Evolutionary conservation across 2,113 vertebrate species (phyloP).

Genomic region (Spea multiplicata): DNA sequence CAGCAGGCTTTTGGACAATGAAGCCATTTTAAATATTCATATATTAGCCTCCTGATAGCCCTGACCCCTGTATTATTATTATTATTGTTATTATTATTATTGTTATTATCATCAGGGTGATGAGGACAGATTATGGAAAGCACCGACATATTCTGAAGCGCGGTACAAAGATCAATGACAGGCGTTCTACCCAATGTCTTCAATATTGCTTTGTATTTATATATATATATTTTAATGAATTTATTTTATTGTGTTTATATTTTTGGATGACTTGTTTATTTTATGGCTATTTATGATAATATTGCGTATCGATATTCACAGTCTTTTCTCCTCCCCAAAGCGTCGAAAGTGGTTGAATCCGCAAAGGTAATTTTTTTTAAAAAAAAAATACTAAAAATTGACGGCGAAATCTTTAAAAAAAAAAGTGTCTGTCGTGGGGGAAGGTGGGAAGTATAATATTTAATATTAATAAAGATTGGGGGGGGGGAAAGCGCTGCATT

Average conservation of each 20-base stretch:
- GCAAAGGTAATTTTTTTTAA: no score
- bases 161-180: neutral
- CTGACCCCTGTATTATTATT: neutral
- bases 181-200: no score
- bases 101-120: neutral
- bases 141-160: neutral
- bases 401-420: no score
- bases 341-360: no score
- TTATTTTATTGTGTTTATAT: no score
- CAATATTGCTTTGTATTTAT: no score
- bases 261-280: no score
- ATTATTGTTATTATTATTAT: neutral
- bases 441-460: neutral
- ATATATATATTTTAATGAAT: no score
- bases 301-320: no score
- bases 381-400: no score
- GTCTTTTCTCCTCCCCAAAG: no score
- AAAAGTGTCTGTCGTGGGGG: neutral
- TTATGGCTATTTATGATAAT: no score
- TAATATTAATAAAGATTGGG: neutral
- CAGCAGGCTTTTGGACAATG: slow-evolving; percentile 51
- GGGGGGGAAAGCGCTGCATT: neutral
- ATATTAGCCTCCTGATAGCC: neutral
- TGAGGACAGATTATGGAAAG: neutral
- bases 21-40: slow-evolving; percentile 62